Conservation (phyloP, 2,797 vertebrate genomes). For the Takifugu ocellatus region DNA sequence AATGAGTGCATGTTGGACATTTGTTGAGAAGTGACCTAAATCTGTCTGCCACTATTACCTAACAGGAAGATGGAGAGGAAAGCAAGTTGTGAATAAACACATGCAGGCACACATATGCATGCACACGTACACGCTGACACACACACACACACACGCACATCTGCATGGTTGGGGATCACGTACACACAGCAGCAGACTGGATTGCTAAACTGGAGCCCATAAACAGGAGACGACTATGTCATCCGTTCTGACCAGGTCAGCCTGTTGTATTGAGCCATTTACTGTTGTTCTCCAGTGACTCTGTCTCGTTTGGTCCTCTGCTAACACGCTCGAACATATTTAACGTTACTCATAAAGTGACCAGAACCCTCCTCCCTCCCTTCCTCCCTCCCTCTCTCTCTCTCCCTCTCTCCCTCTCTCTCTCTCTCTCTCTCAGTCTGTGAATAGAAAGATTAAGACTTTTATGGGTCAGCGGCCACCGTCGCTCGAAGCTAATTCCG, state of each 20-base stretch:
- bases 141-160: slow-evolving; percentile 2
- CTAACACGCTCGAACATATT: neutral
- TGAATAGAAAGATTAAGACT: slow-evolving; percentile 49
- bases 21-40: slow-evolving; percentile 71
- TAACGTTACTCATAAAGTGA: no score
- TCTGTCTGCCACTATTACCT: slow-evolving; percentile 73
- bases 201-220: slow-evolving; percentile 17
- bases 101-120: slow-evolving; percentile 11
- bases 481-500: slow-evolving; percentile 57
- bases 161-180: slow-evolving; percentile 3
- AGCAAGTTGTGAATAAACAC: slow-evolving; percentile 37
- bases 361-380: neutral
- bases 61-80: slow-evolving; percentile 62
- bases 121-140: slow-evolving; percentile 3
- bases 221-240: slow-evolving; percentile 18
- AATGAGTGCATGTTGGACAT: slow-evolving; percentile 64
- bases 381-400: neutral
- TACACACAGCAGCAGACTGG: slow-evolving; percentile 29
- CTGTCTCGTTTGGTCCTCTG: neutral
- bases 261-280: slow-evolving; percentile 50
- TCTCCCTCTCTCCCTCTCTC: neutral
- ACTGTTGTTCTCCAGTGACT: slow-evolving; percentile 41
- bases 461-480: slow-evolving; percentile 60
- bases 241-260: slow-evolving; percentile 44
- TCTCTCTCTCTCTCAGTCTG: neutral